Evolutionary conservation across 2,888 invertebrate species (phyloP).

Genomic region (Ecdyonurus torrentis): DNA sequence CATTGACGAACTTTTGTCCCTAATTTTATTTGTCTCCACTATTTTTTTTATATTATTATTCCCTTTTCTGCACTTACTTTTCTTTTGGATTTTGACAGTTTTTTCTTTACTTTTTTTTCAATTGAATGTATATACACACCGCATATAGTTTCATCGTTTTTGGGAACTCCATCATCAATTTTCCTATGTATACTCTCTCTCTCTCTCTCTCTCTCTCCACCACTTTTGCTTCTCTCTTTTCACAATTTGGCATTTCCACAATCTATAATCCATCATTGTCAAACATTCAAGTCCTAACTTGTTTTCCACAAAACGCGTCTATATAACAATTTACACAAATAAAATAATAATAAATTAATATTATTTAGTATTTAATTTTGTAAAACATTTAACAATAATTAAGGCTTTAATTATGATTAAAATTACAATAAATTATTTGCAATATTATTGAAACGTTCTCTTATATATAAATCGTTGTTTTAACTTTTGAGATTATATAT

Average conservation of each 20-base stretch:
- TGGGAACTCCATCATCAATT: neutral
- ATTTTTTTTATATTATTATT: constrained; percentile 2
- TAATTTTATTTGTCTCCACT: neutral
- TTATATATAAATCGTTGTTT: too few species aligned
- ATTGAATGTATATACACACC: neutral
- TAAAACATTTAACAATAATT: too few species aligned
- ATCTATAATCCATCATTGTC: constrained; percentile 34
- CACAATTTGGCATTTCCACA: constrained; percentile 36
- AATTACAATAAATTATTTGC: too few species aligned
- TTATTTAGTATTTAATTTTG: too few species aligned
- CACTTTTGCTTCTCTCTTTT: constrained; percentile 19
- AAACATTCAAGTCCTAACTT: too few species aligned
- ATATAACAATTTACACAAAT: too few species aligned
- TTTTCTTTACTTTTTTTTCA: neutral
- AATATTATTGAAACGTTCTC: too few species aligned
- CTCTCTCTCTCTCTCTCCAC: neutral
- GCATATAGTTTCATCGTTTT: neutral
- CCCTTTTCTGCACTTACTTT: neutral
- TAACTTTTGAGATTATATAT: too few species aligned
- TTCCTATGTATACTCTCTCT: neutral
- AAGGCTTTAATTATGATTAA: too few species aligned
- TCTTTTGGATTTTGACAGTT: neutral
- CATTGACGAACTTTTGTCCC: neutral
- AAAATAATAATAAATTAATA: too few species aligned
- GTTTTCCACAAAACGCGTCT: constrained; percentile 1